A percentile compares a stretch with the other conserved stretches of the same genome.
These are phyloP conservation scores for Agrotis segetum DNA, from an alignment of 2,888 invertebrate species.

Conservation along the genomic window DNA sequence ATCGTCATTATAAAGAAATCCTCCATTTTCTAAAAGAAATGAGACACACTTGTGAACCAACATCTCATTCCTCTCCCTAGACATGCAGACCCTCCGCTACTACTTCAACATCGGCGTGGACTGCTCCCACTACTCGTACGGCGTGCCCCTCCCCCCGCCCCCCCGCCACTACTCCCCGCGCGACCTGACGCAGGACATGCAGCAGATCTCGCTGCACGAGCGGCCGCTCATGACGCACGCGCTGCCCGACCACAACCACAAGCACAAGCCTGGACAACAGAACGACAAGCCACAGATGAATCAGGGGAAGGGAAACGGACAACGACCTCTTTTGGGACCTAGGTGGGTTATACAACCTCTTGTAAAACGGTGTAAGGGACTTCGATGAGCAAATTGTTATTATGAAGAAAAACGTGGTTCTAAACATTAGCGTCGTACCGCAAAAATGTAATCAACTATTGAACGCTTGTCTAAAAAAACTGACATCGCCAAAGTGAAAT, in stretches of 20 bases:
- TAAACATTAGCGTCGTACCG: too few relatives aligned
- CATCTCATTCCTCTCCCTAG: conserved; percentile 68
- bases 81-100: conserved; percentile 92
- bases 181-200: conserved; percentile 84
- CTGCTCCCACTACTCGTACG: conserved; percentile 85
- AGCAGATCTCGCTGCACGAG: conserved; percentile 80
- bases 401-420: too few relatives aligned
- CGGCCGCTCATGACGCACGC: conserved; percentile 62
- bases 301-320: conserved; percentile 79
- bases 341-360: conserved; percentile 68
- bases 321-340: conserved; percentile 83
- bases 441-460: too few relatives aligned
- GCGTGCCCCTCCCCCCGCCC: conserved; percentile 70
- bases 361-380: too few relatives aligned
- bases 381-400: too few relatives aligned
- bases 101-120: conserved; percentile 93
- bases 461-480: too few relatives aligned
- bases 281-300: conserved; percentile 74
- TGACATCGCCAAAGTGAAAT: too few relatives aligned
- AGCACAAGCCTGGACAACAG: conserved; percentile 73
- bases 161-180: conserved; percentile 76
- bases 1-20: too few relatives aligned
- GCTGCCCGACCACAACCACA: conserved; percentile 70
- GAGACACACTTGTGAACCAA: too few relatives aligned
- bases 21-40: too few relatives aligned